Evolutionary conservation across 2,797 vertebrate species (phyloP), one percentile per base, ranked within the genome.

Genomic region (Falco rusticolus): DNA sequence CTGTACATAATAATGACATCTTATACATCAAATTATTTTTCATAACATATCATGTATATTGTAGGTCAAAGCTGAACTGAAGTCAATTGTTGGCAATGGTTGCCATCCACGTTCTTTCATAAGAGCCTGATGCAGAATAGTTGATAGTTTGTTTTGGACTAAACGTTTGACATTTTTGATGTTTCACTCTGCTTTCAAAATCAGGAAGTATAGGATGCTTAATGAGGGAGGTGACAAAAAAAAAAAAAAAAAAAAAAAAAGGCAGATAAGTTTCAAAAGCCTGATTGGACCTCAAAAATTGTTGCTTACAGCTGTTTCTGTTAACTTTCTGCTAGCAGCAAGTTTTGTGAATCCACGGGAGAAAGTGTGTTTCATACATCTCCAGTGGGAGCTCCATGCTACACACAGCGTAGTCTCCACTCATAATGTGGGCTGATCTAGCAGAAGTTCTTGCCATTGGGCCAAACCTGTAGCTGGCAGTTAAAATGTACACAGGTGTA

Each of bases 311-410:
- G n/a, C 26, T 51, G 19, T 10, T 68, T 13, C 8, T 53, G 2
- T 53, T 90, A 33, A 57, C 8, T 57, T 8, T 34, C 25, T 77
- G 22, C 20, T 77, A 20, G 65, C n/a, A 65, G 25, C 4, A 60
- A 53, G 8, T 47, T 84, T 41, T 71, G 17, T 31, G 37, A 39
- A 70, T 37, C n/a, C n/a, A 15, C 6, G 34, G 28, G 17, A 61
- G 37, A 45, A 90, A 64, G 11, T 0, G 1, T 0, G 0, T 66
- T 84, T 91, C 34, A 25, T 21, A 1, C 0, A 12, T 33, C 25
- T 74, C 21, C 31, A 8, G 13, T 26, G 60, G 39, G 50, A 60
- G 31, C 17, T 43, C 26, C 20, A 4, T 2, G 16, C 3, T 1
- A 43, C 29, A 24, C 43, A 31, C 8, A 39, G 25, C 54, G 50